Base-by-base conservation (phyloP, 2,113 vertebrate genomes). In the Rhodinocichla rosea region DNA sequence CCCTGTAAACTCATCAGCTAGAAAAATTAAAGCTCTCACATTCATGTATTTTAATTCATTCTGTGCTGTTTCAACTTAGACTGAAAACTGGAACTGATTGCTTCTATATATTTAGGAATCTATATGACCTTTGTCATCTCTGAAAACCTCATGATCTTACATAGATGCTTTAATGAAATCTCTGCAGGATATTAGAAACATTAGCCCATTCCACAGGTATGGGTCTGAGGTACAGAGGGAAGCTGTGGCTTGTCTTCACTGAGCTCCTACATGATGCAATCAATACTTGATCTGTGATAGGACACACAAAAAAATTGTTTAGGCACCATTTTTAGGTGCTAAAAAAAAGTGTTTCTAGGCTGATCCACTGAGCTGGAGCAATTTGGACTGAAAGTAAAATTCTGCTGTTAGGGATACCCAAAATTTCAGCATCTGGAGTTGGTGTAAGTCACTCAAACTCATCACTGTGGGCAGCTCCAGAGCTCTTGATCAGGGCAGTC, bases 171-270 rank as follows among this genome's bases (percentile, higher is more conserved):
- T 57, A 52, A 84, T 21, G 30, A 68, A 56, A 47, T 35, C 35
- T 62, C 32, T 79, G 12, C 56, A 77, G 44, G 39, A 4, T 56
- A 13, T 16, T 10, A 39, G 74, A 83, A 60, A 44, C 6, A 8
- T 57, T 35, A 57, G 45, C 21, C 21, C 12, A 23, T 77, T 90
- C 56, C 63, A 52, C 42, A 63, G 9, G 10, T 28, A 3, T 30
- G 68, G 40, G 33, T 33, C 49, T 56, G 75, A 80, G 26, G 23
- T 49, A 22, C 3, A 60, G 32, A 78, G 26, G 70, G 35, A 93
- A 90, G 47, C 35, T 23, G 47, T 82, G 95, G 77, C 56, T 95
- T 97, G 89, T 94, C 91, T 96, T 96, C 89, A 87, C 89, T 37
- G 56, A 44, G 32, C 6, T 69, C n/a, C 39, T 27, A 6, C 60